Evolutionary conservation across 2,888 invertebrate genomes (phyloP).

Genomic region (Spilosoma lubricipeda): DNA sequence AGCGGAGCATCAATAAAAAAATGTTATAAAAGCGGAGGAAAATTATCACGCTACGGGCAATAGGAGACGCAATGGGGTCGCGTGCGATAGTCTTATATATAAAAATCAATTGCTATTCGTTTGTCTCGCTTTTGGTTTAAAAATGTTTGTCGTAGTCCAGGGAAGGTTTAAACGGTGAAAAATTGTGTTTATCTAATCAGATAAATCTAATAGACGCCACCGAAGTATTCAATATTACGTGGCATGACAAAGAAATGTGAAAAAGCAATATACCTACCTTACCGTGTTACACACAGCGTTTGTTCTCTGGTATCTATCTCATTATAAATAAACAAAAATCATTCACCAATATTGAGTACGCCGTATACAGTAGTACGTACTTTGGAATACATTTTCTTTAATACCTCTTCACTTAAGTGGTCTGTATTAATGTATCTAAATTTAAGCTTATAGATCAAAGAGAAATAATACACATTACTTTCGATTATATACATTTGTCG

Average conservation of each 20-base stretch:
- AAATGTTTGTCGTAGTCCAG: no score
- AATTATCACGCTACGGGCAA: no score
- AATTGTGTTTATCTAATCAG: no score
- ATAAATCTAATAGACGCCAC: neutral
- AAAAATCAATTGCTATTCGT: no score
- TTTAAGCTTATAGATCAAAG: constrained; percentile 14
- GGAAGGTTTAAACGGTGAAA: no score
- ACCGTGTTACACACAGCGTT: neutral
- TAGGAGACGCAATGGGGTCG: no score
- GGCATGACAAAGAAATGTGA: neutral
- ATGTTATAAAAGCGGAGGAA: no score
- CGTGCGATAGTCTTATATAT: no score
- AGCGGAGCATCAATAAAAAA: no score
- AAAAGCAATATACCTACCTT: neutral
- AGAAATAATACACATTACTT: neutral
- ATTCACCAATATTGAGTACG: neutral
- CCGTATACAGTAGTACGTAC: no score
- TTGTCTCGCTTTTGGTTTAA: no score
- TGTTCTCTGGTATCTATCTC: neutral
- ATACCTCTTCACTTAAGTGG: constrained; percentile 9
- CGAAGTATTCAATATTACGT: neutral
- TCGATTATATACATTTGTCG: neutral
- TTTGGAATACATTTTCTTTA: constrained; percentile 18
- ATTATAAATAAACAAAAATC: neutral
- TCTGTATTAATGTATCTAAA: constrained; percentile 27